Conservation (phyloP, 2,888 invertebrate genomes). For the Ornithoptera priamus region DNA sequence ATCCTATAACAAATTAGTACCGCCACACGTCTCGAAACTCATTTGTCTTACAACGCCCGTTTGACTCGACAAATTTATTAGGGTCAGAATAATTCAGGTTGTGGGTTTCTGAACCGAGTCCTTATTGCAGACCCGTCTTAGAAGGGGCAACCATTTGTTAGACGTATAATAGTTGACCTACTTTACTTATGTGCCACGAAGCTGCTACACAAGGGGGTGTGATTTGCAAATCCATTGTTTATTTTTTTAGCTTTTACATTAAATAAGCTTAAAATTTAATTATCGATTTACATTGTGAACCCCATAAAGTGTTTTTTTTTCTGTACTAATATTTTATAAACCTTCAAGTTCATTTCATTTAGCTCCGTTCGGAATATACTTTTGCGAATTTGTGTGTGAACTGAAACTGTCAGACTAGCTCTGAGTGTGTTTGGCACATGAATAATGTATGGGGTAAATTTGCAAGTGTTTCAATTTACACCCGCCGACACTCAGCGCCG, state of each 20-base stretch:
- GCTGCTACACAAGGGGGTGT: constrained; percentile 56
- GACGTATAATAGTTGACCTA: constrained; percentile 75
- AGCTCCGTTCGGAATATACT: constrained; percentile 50
- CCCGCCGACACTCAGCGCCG: constrained; percentile 68
- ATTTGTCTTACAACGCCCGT: constrained; percentile 74
- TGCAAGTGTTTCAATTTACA: constrained; percentile 81
- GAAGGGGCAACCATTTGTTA: constrained; percentile 71
- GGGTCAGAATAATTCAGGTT: constrained; percentile 78
- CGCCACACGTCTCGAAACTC: constrained; percentile 49
- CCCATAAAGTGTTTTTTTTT: too few species aligned
- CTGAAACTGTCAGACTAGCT: constrained; percentile 60
- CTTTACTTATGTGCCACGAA: constrained; percentile 65
- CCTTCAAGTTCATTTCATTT: constrained; percentile 37
- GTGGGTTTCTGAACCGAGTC: constrained; percentile 70
- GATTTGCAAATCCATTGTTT: constrained; percentile 63
- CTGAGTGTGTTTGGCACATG: constrained; percentile 71
- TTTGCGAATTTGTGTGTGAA: constrained; percentile 59
- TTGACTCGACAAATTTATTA: constrained; percentile 77
- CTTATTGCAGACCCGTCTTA: constrained; percentile 73
- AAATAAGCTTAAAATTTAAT: too few species aligned
- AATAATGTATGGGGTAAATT: constrained; percentile 79
- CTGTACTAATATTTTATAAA: neutral
- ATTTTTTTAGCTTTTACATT: constrained; percentile 37
- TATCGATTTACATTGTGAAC: too few species aligned
- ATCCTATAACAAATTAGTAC: constrained; percentile 39